Evolutionary conservation across 2,113 vertebrate species (phyloP), one percentile per base, ranked within the genome.

Genomic region (Riparia riparia): DNA sequence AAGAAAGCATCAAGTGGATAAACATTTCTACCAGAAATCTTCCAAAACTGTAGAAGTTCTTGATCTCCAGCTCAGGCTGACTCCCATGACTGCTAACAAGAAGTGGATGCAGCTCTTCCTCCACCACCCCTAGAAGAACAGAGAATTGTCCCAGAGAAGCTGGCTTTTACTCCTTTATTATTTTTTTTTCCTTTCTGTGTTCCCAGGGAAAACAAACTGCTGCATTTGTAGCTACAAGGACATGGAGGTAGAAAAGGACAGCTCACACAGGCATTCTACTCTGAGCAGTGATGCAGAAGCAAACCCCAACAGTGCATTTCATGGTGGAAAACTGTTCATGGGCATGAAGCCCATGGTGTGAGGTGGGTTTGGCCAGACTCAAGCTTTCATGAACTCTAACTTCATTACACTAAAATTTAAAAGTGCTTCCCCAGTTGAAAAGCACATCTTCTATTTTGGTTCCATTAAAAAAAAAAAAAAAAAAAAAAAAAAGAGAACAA

Each of bases 81-180:
- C 29, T 70, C 26, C 53, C 0, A 0, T 25, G 44, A 57, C 50
- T 70, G 29, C 42, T 66, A n/a, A 34, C 0, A 1, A 47, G 47
- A 45, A 53, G 9, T n/a, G 20, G 18, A 37, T 6, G 10, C 7
- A 14, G 25, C 29, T 80, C 25, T 31, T 84, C 49, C 37, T 39
- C 45, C 9, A 44, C 10, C 5, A 42, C 2, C 4, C 28, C 13
- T 24, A 24, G 14, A 47, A 58, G 32, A 69, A 71, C 14, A 88
- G 29, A 50, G 24, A 45, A 49, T 13, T 42, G 24, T 22, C 12
- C 41, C 32, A 72, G 14, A 65, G 17, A 90, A 89, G 4, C 13
- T 74, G 49, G 16, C 5, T 70, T 89, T 78, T 42, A 39, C 32
- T 87, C 8, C 3, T 42, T 8, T 87, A 6, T 10, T 9, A 19